phyloP scores from a whole-genome alignment of 1,140 invertebrate species.

The Spodoptera frugiperda region DNA sequence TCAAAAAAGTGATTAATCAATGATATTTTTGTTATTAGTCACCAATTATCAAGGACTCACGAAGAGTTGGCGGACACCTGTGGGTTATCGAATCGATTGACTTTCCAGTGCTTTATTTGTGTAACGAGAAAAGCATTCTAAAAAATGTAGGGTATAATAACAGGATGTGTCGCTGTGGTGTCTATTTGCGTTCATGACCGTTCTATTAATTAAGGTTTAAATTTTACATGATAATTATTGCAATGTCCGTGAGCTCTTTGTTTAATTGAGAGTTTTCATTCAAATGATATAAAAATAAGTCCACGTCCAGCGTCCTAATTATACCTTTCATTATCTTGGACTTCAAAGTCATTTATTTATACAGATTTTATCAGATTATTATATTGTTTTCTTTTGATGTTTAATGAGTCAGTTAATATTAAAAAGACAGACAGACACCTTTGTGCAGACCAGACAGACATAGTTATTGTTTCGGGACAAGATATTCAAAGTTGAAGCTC shows the following conservation, averaged over 20 bases:
- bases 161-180: slow-evolving; percentile 16
- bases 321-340: not conserved
- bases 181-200: slow-evolving; percentile 47
- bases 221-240: slow-evolving; percentile 42
- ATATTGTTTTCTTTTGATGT: no score
- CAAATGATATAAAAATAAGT: slow-evolving; percentile 20
- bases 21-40: no score
- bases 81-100: not conserved
- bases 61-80: not conserved
- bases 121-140: not conserved
- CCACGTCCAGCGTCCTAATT: not conserved
- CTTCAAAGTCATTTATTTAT: no score
- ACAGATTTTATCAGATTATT: no score
- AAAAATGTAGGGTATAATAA: not conserved
- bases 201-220: slow-evolving; percentile 40
- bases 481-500: no score
- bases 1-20: not conserved
- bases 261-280: slow-evolving; percentile 40
- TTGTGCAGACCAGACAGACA: no score
- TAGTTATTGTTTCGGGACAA: no score
- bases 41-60: no score
- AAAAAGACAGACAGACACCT: no score
- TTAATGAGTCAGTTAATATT: no score
- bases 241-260: slow-evolving; percentile 42
- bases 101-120: not conserved